Evolutionary conservation across 2,797 vertebrate genomes (phyloP), one percentile per base, ranked within the genome.

Genomic region (Sebastes ruberrimus): DNA sequence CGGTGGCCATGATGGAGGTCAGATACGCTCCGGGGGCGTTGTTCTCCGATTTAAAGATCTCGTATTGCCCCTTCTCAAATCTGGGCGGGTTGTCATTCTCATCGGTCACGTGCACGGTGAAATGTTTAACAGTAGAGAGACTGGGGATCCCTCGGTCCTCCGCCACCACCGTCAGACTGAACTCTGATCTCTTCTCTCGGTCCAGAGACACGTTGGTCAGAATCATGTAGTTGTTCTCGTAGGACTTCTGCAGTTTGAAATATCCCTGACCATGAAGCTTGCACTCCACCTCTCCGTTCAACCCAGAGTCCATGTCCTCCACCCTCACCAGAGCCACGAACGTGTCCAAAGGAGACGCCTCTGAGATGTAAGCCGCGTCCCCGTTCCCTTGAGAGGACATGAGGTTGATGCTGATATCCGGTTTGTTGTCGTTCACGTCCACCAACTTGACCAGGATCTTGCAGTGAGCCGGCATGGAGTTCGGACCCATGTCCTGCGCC

Each of bases 141-240:
- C 97, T 98, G 2, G 98, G 97, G 0, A 91, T 96, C 30, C 98
- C 98, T 67, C 90, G 95, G 94, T 99, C 98, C 90, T 99, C 98
- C 0, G 98, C 98, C 66, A 99, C 97, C 72, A 99, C 96, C 2
- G 97, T 98, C 88, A 99, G 94, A 61, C 97, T 97, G 86, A 97
- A 99, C 86, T 99, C 98, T 57, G 98, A 97, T 83, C 97, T 96
- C 90, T 97, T 97, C 90, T 99, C 98, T 83, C 98, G 94, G 93
- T 99, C 98, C 86, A 99, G 86, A 1, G 97, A 95, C 81, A 96
- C 95, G 22, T 99, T 99, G 22, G 98, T 99, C 84, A 99, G 84
- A 77, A 99, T 98, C 92, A 99, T 96, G 78, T 99, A 99, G 92
- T 99, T 99, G 86, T 98, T 99, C 89, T 99, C 98, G 0, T 99